A percentile compares a stretch with the other conserved stretches of the same genome.
These are phyloP conservation scores for Heliothis subflexa DNA, from an alignment of 1,140 invertebrate genomes.

Conservation along the genomic window DNA sequence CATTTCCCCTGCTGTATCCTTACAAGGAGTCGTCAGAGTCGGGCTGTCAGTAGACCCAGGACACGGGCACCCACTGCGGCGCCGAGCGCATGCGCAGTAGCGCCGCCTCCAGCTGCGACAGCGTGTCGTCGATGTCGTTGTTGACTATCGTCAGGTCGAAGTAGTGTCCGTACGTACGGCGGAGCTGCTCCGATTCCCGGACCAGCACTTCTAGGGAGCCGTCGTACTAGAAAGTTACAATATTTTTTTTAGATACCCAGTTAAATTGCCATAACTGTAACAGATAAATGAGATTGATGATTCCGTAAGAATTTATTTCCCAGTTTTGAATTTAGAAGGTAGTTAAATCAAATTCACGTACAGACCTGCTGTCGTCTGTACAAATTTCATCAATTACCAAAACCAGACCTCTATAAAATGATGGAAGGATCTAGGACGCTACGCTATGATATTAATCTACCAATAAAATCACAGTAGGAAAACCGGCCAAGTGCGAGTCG, in stretches of 20 bases:
- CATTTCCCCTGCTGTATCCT: conserved; percentile 23
- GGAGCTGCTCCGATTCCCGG: conserved; percentile 97
- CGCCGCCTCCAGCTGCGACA: conserved; percentile 95
- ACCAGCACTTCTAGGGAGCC: conserved; percentile 97
- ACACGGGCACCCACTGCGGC: conserved; percentile 98
- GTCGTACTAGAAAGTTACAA: conserved; percentile 91
- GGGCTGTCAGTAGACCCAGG: conserved; percentile 96
- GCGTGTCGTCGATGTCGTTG: conserved; percentile 99
- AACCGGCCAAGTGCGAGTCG: too few species aligned
- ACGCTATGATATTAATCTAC: too few species aligned
- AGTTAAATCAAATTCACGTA: too few species aligned
- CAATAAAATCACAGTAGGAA: too few species aligned
- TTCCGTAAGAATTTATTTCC: too few species aligned
- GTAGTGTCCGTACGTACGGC: conserved; percentile 98
- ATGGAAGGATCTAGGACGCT: too few species aligned
- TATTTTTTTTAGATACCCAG: too few species aligned
- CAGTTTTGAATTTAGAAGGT: neutral
- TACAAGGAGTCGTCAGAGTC: conserved; percentile 53
- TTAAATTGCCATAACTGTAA: too few species aligned
- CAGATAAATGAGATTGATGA: too few species aligned
- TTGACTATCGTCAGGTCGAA: conserved; percentile 99
- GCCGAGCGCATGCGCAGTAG: conserved; percentile 96
- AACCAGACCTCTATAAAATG: too few species aligned
- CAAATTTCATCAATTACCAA: too few species aligned
- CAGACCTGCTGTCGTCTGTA: too few species aligned